phyloP scores from a whole-genome alignment of 2,113 vertebrate genomes.

The Vulpes ferrilata region DNA sequence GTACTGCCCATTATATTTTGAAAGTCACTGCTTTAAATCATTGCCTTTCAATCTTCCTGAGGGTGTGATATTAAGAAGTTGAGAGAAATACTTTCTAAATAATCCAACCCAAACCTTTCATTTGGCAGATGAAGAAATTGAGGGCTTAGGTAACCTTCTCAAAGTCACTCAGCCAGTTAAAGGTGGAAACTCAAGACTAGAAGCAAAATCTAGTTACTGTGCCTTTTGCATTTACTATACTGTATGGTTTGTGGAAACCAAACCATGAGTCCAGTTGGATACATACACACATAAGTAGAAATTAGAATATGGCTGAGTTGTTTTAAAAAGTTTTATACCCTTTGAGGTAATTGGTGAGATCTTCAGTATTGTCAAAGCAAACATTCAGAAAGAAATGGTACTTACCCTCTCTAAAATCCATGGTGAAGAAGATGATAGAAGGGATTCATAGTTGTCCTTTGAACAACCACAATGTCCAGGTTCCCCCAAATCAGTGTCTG shows the following conservation, averaged over 20 bases:
- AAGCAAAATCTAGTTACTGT: not conserved
- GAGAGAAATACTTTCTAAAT: constrained; percentile 21
- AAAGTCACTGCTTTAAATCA: constrained; percentile 17
- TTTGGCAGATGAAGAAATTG: not conserved
- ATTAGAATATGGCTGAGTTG: not conserved
- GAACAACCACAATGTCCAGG: not conserved
- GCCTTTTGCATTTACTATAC: not conserved
- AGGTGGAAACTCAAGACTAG: not conserved
- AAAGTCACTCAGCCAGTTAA: not conserved
- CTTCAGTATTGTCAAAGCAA: not conserved
- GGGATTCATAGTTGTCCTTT: not conserved
- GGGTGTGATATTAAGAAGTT: not conserved
- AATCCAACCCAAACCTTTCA: not conserved
- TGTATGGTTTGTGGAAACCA: not conserved
- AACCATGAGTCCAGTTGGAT: not conserved
- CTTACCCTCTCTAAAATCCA: constrained; percentile 76
- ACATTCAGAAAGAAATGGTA: not conserved
- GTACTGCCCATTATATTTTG: not conserved
- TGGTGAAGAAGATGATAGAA: accelerated
- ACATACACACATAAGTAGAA: not conserved
- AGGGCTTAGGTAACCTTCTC: not conserved
- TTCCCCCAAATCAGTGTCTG: constrained; percentile 74
- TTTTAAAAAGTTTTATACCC: not conserved
- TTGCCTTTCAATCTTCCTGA: not conserved
- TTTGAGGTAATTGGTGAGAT: not conserved